Conservation (phyloP, 2,797 vertebrate genomes). For the Malacoctenus gilli region DNA sequence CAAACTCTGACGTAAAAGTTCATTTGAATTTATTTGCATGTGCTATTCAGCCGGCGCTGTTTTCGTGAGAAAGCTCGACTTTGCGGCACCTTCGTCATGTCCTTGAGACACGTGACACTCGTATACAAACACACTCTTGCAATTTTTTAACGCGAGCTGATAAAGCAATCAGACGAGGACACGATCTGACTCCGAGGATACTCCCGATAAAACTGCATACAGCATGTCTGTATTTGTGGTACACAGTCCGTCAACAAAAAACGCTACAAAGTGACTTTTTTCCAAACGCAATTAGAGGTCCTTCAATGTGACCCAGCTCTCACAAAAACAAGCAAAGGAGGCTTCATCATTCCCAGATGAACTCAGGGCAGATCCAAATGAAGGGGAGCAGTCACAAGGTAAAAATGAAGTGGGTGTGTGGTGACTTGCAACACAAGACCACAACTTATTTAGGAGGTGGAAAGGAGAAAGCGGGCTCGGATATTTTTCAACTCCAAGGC, state of each 20-base stretch:
- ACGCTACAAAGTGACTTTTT: too few species aligned
- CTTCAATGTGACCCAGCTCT: conserved; percentile 26
- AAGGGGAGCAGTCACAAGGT: conserved; percentile 56
- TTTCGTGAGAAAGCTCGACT: conserved; percentile 45
- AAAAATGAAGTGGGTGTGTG: conserved; percentile 55
- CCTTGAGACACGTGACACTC: conserved; percentile 54
- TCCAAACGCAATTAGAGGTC: too few species aligned
- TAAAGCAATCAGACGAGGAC: conserved; percentile 52
- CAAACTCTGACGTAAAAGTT: too few species aligned
- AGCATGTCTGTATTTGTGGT: too few species aligned
- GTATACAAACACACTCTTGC: conserved; percentile 25
- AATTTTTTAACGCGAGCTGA: conserved; percentile 31
- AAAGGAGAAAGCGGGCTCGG: conserved; percentile 6
- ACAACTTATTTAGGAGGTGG: conserved; percentile 33
- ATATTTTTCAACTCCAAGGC: conserved; percentile 36
- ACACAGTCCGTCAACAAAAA: too few species aligned
- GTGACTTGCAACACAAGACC: conserved; percentile 41
- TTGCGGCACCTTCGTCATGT: conserved; percentile 30
- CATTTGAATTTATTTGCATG: too few species aligned
- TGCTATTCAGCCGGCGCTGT: neutral
- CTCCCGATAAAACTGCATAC: conserved; percentile 1
- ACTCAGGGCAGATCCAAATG: conserved; percentile 62
- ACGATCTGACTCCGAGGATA: conserved; percentile 18
- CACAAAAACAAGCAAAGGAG: conserved; percentile 61
- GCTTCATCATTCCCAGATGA: conserved; percentile 64